Conservation (phyloP, 2,888 invertebrate genomes). For the Agrotis segetum region DNA sequence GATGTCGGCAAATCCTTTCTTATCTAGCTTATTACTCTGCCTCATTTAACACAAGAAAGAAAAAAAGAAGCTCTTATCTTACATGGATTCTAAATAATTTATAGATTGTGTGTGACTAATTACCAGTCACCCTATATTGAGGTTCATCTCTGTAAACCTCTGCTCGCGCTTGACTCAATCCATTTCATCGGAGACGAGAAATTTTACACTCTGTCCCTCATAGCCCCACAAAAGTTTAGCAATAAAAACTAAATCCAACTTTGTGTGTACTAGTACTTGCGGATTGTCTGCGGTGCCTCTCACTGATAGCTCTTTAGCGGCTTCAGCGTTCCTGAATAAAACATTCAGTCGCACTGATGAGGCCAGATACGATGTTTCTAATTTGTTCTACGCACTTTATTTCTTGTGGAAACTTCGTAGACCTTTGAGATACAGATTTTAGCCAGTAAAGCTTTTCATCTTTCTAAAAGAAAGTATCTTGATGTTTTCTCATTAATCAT, state of each 20-base stretch:
- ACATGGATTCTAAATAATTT: too few species aligned
- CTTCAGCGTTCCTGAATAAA: constrained; percentile 58
- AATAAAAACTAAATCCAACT: background rate
- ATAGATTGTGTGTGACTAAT: too few species aligned
- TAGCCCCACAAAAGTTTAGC: constrained; percentile 2
- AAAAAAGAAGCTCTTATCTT: background rate
- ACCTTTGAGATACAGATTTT: constrained; percentile 14
- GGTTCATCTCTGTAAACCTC: too few species aligned
- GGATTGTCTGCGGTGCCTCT: constrained; percentile 8
- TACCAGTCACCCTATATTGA: too few species aligned
- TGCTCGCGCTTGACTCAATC: too few species aligned
- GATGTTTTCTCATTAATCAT: constrained; percentile 7
- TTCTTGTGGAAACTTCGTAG: constrained; percentile 41
- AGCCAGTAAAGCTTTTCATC: background rate
- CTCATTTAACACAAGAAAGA: background rate
- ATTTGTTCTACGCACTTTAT: constrained; percentile 60
- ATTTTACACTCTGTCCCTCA: too few species aligned
- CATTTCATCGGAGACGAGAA: too few species aligned
- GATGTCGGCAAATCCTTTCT: constrained; percentile 41
- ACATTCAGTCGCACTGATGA: constrained; percentile 61
- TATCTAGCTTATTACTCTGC: constrained; percentile 35
- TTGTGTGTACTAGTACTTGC: constrained; percentile 10
- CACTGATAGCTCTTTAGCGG: constrained; percentile 49
- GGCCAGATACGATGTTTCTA: constrained; percentile 45
- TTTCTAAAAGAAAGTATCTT: background rate